Evolutionary conservation across 2,888 invertebrate genomes (phyloP), one percentile per base, ranked within the genome.

Genomic region (Brachyopa scutellaris): DNA sequence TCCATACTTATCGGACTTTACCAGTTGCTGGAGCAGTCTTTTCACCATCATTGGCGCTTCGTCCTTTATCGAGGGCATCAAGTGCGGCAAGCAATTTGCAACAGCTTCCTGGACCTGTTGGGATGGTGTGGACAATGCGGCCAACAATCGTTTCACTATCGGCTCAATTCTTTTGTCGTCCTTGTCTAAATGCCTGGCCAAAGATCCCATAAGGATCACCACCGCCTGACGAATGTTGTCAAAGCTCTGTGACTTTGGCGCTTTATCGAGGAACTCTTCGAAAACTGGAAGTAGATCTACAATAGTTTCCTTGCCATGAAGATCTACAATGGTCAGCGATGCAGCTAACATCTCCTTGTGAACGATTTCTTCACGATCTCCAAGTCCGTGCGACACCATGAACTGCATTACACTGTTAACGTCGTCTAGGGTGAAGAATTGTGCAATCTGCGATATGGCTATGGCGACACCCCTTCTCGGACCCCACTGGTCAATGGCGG

Each of bases 81-180:
- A 91, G 86, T 97, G 96, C 0, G 99, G 98, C 80, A 99, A 92
- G 88, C 99, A 99, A 90, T 97, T 97, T 45, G 98, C 97, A 0
- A 99, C 99, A 0, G 99, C 97, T 91, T 98, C 98, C 92, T 99
- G 99, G 0, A 99, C 98, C 92, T 97, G 97, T 89, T 99, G 98
- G 36, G 99, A 98, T 8, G 99, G 99, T 36, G 99, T 99, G 31
- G 96, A 96, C 2, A 99, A 92, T 0, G 99, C 97, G 57, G 96
- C 94, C 59, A 99, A 94, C 47, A 99, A 92, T 74, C 98, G 93
- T 86, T 94, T 93, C 6, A 99, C 95, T 87, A 99, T 99, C n/a
- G 99, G 98, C 88, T 96, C 95, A 86, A 99, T 95, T 87, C 97
- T 92, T 2, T 94, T 93, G 91, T 99, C 98, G 84, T 95, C 95